Evolutionary conservation across 2,888 invertebrate genomes (phyloP), one percentile per base, ranked within the genome.

Genomic region (Lasioglossum morio): DNA sequence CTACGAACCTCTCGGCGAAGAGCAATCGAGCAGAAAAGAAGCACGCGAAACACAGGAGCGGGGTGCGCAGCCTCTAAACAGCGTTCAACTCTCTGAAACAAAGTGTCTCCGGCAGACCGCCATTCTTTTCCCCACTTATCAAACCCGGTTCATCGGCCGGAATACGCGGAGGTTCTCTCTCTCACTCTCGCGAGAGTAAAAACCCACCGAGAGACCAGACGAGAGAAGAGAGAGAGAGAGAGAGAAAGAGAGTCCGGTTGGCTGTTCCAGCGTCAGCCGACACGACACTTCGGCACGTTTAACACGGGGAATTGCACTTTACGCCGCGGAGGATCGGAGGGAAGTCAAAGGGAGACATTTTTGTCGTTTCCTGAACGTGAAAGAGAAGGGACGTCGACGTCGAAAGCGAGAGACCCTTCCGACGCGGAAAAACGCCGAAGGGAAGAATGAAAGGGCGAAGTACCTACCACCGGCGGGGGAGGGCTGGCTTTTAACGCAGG

Each of bases 201-300:
- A 60, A 60, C 27, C 60, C 60, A 16, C 27, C 16, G 0, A 23
- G 23, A 53, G 53, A 48, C 48, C 7, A 53, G 53, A 53, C 23
- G 23, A n/a, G 70, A n/a, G 23, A 10, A 27, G 46, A 75, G 34
- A 48, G 37, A 19, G 23, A 27, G 46, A 75, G 34, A 48, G 37
- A 19, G 37, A 48, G 14, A 46, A 30, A 23, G 53, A 79, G 43
- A 19, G 81, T 81, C 81, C 72, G 81, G 75, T 2, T 14, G 60
- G 60, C 27, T 27, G 27, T 60, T 27, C 57, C 63, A 34, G 30
- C 60, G 46, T 19, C 72, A 63, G 81, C 23, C 85, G 81, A 85
- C 82, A n/a, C 86, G 79, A 86, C 86, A 86, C 81, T 85, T 79
- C 53, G 79, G 87, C 85, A 79, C 86, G 86, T 87, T 85, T 87